Percentiles rank a stretch among this genome's conserved stretches.
phyloP scores from a whole-genome alignment of 2,888 invertebrate species.

The Polyommatus iphigenia region DNA sequence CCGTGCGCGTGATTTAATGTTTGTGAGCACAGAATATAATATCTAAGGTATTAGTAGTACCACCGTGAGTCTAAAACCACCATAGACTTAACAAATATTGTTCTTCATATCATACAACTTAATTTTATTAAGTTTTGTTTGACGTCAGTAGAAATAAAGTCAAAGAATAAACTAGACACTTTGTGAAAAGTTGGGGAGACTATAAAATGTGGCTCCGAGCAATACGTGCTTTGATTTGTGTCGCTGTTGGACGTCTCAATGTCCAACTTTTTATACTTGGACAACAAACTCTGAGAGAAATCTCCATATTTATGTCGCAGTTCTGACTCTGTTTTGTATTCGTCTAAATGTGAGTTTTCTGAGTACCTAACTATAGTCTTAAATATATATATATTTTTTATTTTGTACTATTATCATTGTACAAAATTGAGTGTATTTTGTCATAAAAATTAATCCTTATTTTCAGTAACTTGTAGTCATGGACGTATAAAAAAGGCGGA shows the following conservation, averaged over 20 bases:
- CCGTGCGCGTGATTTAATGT: too few relatives aligned
- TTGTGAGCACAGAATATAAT: too few relatives aligned
- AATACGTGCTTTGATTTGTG: slow-evolving; percentile 25
- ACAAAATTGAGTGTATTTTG: not conserved
- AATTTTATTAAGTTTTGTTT: not conserved
- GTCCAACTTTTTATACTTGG: slow-evolving; percentile 9
- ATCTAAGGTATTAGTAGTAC: too few relatives aligned
- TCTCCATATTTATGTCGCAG: slow-evolving; percentile 19
- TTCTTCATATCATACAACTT: not conserved
- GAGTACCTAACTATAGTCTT: not conserved
- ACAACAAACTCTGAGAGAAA: slow-evolving; percentile 13
- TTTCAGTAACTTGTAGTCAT: too few relatives aligned
- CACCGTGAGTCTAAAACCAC: too few relatives aligned
- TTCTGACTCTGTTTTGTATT: not conserved
- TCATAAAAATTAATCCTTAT: too few relatives aligned
- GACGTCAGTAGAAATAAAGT: not conserved
- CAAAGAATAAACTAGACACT: not conserved
- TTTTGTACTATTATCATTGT: not conserved
- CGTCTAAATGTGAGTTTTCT: not conserved
- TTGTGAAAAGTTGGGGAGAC: slow-evolving; percentile 1
- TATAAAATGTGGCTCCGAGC: slow-evolving; percentile 7
- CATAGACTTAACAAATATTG: not conserved
- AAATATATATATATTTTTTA: not conserved
- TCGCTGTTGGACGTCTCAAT: not conserved
- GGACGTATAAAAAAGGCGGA: too few relatives aligned